Base-by-base conservation (phyloP, 2,888 invertebrate genomes). In the Nowickia ferox region DNA sequence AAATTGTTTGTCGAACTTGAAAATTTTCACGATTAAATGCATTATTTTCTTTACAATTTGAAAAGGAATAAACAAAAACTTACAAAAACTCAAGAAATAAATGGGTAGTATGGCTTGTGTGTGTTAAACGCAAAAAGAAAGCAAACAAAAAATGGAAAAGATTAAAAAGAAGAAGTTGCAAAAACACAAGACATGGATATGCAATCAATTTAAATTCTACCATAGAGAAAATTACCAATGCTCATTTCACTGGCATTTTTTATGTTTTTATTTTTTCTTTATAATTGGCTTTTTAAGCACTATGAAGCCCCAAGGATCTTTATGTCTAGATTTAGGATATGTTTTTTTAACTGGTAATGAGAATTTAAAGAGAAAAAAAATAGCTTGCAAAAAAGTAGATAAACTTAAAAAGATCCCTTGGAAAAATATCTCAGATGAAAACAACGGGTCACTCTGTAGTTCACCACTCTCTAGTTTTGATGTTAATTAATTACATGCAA, bases 1-100 rank as follows among this genome's bases (percentile, higher is more conserved):
- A 91, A 91, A 90, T 91, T 90, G 91, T 90, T 91, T 91, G 91
- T 90, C 91, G 91, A 91, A 91, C 91, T 91, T 91, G 91, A 91
- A 91, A 91, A 91, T 91, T 90, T 91, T 90, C 75, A 90, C 90
- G 90, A 90, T 90, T 91, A 91, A 91, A 91, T 91, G 91, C 91
- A 90, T 91, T 91, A 91, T 91, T 57, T 90, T 90, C 89, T 19
- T 81, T 65, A 71, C 65, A 72, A 77, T 72, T 63, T 78, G 15
- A 22, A 72, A 81, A 81, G 46, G 46, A 51, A n/a, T 22, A 51
- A 1, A 65, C 51, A 82, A 71, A 65, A 74, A 65, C 9, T 30
- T 11, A 65, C n/a, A 51, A 48, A 80, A 57, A 69, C 0, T 38
- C 17, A n/a, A 65, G 57, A 59, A 13, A 46, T 44, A 69, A 71